phyloP scores from a whole-genome alignment of 2,113 vertebrate species.

The Nesogale talazaci region DNA sequence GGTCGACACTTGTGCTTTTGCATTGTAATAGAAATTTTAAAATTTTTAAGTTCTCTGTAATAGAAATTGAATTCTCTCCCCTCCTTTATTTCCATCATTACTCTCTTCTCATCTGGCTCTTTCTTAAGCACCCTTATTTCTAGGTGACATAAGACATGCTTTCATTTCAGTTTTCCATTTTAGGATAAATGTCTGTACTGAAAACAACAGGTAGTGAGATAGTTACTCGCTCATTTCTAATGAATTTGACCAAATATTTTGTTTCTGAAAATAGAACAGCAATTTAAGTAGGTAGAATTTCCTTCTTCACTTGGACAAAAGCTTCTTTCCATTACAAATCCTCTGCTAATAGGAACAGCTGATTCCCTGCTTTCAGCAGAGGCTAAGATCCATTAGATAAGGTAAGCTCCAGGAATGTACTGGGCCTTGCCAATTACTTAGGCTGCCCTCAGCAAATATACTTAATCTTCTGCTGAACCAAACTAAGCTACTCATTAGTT shows the following conservation, averaged over 20 bases:
- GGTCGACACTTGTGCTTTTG: slow-evolving; percentile 18
- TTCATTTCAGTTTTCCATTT: slow-evolving; percentile 49
- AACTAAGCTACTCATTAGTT: slow-evolving; percentile 22
- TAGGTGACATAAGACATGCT: background rate
- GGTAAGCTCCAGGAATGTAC: slow-evolving; percentile 15
- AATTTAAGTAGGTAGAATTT: slow-evolving; percentile 41
- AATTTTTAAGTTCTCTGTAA: background rate
- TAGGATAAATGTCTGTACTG: background rate
- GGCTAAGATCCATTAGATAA: slow-evolving; percentile 9
- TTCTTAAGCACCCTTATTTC: slow-evolving; percentile 17
- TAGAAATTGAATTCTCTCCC: slow-evolving; percentile 5
- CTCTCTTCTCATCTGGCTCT: background rate
- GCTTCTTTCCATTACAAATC: slow-evolving; percentile 21
- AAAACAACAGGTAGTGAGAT: background rate
- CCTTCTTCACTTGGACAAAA: slow-evolving; percentile 41
- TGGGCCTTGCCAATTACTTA: background rate
- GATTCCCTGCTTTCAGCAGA: slow-evolving; percentile 25
- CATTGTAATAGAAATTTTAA: slow-evolving; percentile 42
- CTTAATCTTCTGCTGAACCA: slow-evolving; percentile 30
- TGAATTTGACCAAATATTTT: slow-evolving; percentile 21
- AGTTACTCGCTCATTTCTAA: background rate
- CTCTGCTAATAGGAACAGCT: background rate
- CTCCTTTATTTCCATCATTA: background rate
- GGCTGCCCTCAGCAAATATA: slow-evolving; percentile 15
- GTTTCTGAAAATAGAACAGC: slow-evolving; percentile 64